These are phyloP conservation scores for Mesoligia furuncula DNA, from an alignment of 2,888 invertebrate species.

Conservation along the genomic window DNA sequence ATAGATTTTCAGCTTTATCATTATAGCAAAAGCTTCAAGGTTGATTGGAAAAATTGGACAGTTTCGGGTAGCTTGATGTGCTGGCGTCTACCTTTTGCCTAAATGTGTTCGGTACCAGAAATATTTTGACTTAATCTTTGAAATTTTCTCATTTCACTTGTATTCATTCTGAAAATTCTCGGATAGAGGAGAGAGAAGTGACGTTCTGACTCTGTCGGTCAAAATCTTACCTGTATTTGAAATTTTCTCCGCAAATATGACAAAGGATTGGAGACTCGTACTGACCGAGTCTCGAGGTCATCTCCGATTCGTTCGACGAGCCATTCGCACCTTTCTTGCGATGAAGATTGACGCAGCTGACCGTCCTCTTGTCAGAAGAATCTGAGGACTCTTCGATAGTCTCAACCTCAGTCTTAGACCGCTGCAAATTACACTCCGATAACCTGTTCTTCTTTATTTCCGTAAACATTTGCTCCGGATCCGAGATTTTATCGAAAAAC, in stretches of 20 bases:
- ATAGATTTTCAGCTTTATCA: no score
- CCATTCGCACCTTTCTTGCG: slow-evolving; percentile 52
- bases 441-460: slow-evolving; percentile 75
- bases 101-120: no score
- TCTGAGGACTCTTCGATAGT: slow-evolving; percentile 60
- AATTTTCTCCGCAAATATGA: slow-evolving; percentile 79
- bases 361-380: slow-evolving; percentile 72
- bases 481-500: slow-evolving; percentile 83
- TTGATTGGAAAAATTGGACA: no score
- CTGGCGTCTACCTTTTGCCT: no score
- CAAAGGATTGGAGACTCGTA: slow-evolving; percentile 69
- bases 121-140: no score
- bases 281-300: slow-evolving; percentile 58
- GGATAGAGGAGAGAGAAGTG: no score
- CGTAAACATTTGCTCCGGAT: slow-evolving; percentile 75
- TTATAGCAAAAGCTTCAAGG: no score
- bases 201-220: no score
- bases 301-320: slow-evolving; percentile 66
- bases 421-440: slow-evolving; percentile 74
- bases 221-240: slow-evolving; percentile 74
- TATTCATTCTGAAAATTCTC: no score
- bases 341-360: slow-evolving; percentile 73
- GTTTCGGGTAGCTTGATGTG: no score
- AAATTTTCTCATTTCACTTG: no score
- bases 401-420: slow-evolving; percentile 61